Percentiles rank a stretch among this genome's conserved stretches.
phyloP scores from a whole-genome alignment of 23 tunicate species.

The Ascidia mentula region DNA sequence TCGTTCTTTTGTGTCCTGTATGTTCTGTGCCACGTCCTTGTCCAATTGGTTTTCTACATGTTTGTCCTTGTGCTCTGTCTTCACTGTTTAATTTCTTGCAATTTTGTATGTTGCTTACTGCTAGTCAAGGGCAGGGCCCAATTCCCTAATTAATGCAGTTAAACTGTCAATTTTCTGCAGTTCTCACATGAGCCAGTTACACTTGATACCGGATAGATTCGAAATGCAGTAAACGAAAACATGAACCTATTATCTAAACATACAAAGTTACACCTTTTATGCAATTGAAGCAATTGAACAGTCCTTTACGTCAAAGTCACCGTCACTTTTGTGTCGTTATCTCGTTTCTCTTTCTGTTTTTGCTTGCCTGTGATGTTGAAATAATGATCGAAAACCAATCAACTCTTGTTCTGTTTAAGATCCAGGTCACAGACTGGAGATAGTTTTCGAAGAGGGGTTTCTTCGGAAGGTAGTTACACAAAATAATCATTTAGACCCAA shows the following conservation, averaged over 20 bases:
- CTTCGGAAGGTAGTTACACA: no score
- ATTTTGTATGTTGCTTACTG: not conserved
- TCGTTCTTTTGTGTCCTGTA: no score
- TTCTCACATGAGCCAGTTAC: no score
- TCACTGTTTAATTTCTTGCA: slow-evolving; percentile 2
- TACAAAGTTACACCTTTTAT: not conserved
- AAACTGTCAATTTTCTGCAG: not conserved
- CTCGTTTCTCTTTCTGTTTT: not conserved
- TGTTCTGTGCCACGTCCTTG: no score
- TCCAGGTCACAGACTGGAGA: no score
- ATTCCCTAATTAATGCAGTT: not conserved
- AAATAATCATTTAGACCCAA: no score
- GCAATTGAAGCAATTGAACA: slow-evolving; percentile 1
- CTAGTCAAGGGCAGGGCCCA: not conserved
- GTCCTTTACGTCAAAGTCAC: slow-evolving; percentile 1
- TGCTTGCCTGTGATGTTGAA: slow-evolving; percentile 10
- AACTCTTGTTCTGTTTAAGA: not conserved
- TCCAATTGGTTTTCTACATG: not conserved
- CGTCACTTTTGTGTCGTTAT: not conserved
- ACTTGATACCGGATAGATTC: not conserved
- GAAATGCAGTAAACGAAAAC: not conserved
- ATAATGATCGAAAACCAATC: not conserved
- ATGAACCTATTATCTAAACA: no score
- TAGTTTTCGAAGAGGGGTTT: no score
- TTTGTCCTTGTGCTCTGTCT: not conserved